Evolutionary conservation across 92 coral and sea anemone species (phyloP), one percentile per base, ranked within the genome.

Genomic region (Pocillopora grandis): DNA sequence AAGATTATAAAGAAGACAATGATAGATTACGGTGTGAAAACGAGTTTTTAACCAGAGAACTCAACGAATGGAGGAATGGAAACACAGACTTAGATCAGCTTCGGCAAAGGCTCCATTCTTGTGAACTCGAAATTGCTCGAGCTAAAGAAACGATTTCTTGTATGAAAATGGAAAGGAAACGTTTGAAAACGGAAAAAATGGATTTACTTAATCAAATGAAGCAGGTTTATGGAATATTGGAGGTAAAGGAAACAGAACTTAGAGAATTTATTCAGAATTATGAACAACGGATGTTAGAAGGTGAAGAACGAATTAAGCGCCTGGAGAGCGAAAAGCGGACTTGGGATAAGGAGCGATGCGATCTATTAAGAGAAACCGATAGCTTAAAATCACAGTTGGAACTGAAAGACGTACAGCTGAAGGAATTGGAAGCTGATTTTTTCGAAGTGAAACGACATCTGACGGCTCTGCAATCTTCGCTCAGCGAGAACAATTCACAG

Each of bases 141-240:
- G 98, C 98, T 49, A 96, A 94, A 78, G 99, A 96, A 73, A 92
- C 99, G 55, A 96, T 96, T 63, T 91, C 90, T 72, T 94, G 93
- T 58, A 96, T 96, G 93, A 96, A 96, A 80, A 71, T 87, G 17
- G 99, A 96, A 74, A 87, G 98, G 70, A 92, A 95, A 82, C 98
- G 95, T 52, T 89, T 96, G 37, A 96, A 96, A 86, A 75, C 95
- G 18, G 99, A 96, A 77, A 96, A 96, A 76, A 90, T 91, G 80
- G 91, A 91, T 42, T 82, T 96, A 16, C 76, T 96, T 75, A 91
- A 92, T 77, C 99, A 96, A 63, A 89, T 96, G 94, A 90, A 92
- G 76, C 97, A 96, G 79, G 97, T 93, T 69, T 94, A 96, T 80
- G 95, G 94, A 19, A 91, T 96, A 76, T 80, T 96, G 56, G 99